Percentiles rank a stretch among this genome's conserved stretches.
These are phyloP conservation scores for Geotria australis DNA, from an alignment of 2,797 vertebrate species.

Conservation along the genomic window DNA sequence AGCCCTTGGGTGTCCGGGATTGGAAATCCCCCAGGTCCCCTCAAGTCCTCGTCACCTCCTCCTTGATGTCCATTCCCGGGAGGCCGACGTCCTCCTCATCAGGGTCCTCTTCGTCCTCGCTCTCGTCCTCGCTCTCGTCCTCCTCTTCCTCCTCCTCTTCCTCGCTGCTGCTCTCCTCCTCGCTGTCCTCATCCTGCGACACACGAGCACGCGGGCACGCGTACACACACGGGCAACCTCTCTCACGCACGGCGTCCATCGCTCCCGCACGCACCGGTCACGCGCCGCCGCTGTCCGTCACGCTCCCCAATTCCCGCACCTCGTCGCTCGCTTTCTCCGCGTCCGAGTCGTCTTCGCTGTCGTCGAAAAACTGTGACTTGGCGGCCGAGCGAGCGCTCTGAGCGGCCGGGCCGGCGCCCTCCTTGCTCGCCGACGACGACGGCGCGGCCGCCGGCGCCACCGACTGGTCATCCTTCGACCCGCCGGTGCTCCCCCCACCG, in stretches of 20 bases:
- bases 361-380: constrained; percentile 92
- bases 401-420: constrained; percentile 21
- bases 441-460: constrained; percentile 7
- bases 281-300: constrained; percentile 22
- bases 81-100: constrained; percentile 58
- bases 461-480: constrained; percentile 8
- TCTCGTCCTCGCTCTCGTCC: constrained; percentile 14
- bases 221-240: too few species aligned
- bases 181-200: constrained; percentile 13
- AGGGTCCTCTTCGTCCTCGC: constrained; percentile 23
- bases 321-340: constrained; percentile 62
- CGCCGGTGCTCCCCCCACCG: constrained; percentile 22
- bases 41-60: constrained; percentile 27
- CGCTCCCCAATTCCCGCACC: constrained; percentile 33
- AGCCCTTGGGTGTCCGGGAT: too few species aligned
- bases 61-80: constrained; percentile 90
- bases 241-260: too few species aligned
- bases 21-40: too few species aligned
- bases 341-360: constrained; percentile 16
- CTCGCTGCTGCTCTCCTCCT: constrained; percentile 60
- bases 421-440: constrained; percentile 14
- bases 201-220: too few species aligned
- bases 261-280: too few species aligned
- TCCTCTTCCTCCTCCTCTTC: constrained; percentile 23
- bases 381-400: constrained; percentile 15